Conservation (phyloP, 2,888 invertebrate genomes). For the Fragum sueziense region DNA sequence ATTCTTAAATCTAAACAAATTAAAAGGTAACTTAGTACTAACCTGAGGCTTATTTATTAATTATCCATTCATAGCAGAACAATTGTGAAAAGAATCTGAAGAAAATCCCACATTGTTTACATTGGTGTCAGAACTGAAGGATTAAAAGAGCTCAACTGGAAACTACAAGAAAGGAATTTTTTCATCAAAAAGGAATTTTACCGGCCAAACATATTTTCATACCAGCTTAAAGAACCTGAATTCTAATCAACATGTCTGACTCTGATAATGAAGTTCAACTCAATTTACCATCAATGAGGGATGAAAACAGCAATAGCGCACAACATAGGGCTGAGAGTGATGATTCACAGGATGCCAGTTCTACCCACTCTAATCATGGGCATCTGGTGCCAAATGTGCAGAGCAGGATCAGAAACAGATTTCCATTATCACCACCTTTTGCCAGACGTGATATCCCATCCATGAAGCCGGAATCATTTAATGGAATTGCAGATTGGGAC, state of each 20-base stretch:
- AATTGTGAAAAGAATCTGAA: no score
- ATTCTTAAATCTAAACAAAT: no score
- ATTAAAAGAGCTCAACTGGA: neutral
- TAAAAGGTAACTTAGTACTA: no score
- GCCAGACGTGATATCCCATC: neutral
- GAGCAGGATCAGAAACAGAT: neutral
- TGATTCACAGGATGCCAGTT: neutral
- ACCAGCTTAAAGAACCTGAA: neutral
- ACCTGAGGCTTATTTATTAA: no score
- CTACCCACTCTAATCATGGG: neutral
- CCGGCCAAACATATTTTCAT: no score
- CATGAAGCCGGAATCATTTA: neutral
- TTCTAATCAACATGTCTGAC: neutral
- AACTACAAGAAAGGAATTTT: neutral
- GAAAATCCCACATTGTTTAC: no score
- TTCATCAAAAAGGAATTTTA: no score
- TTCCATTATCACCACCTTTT: neutral
- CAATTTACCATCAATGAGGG: neutral
- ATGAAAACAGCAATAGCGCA: neutral
- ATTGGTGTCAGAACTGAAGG: neutral
- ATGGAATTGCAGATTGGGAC: neutral
- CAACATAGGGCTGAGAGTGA: neutral
- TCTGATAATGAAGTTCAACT: neutral
- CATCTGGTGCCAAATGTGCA: neutral
- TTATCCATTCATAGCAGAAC: no score